Conservation (phyloP, 2,113 vertebrate genomes). For the Campylorhamphus procurvoides region DNA sequence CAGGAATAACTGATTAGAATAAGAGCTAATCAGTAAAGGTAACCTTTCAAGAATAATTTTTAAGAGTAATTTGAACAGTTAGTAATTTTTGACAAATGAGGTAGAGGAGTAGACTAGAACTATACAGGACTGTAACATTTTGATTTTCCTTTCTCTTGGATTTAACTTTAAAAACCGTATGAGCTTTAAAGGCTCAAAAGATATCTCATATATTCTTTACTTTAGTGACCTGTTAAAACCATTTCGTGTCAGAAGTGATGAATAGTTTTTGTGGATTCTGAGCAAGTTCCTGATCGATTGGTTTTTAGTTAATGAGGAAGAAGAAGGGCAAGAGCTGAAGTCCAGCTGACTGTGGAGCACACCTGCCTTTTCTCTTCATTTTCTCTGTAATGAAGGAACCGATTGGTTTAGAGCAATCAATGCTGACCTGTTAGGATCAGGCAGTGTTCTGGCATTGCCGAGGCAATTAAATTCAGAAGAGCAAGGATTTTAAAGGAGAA, state of each 20-base stretch:
- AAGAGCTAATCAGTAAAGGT: neutral
- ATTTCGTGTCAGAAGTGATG: constrained; percentile 69
- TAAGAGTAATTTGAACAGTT: neutral
- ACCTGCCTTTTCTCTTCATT: constrained; percentile 75
- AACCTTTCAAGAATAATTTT: neutral
- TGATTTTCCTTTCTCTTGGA: neutral
- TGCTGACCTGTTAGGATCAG: constrained; percentile 76
- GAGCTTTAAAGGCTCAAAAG: constrained; percentile 23
- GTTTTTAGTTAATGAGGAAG: constrained; percentile 68
- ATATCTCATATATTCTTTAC: constrained; percentile 52
- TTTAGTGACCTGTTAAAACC: constrained; percentile 62
- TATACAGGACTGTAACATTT: neutral
- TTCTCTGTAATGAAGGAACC: constrained; percentile 79
- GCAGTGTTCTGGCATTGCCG: constrained; percentile 68
- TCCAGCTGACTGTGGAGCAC: constrained; percentile 67
- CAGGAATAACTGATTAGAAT: neutral
- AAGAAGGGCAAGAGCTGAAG: constrained; percentile 55
- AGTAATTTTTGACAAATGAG: neutral
- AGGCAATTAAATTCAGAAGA: constrained; percentile 75
- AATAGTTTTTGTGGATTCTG: constrained; percentile 75
- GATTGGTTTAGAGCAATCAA: constrained; percentile 76
- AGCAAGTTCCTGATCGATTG: constrained; percentile 71
- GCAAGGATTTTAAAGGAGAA: constrained; percentile 32
- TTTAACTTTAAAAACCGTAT: neutral
- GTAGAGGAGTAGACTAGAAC: neutral